Conservation (phyloP, 2,888 invertebrate species). For the Sinodicranocentrus sp. region DNA sequence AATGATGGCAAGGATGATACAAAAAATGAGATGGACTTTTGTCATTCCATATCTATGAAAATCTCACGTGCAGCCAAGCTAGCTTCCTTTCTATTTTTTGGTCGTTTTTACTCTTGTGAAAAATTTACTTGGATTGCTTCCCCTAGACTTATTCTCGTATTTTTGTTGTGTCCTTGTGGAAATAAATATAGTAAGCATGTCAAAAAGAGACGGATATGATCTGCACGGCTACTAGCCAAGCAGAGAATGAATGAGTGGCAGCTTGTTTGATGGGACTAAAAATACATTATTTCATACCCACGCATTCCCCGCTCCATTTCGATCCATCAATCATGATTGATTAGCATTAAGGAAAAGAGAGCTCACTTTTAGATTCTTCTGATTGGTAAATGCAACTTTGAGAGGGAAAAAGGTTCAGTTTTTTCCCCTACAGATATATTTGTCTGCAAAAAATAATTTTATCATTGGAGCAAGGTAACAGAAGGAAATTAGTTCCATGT, state of each 20-base stretch:
- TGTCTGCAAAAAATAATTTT: too few relatives aligned
- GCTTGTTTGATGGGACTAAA: conserved; percentile 47
- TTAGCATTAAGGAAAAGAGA: conserved; percentile 37
- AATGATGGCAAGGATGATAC: conserved; percentile 19
- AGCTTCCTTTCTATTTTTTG: conserved; percentile 49
- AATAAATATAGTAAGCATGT: conserved; percentile 58
- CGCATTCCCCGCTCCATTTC: conserved; percentile 23
- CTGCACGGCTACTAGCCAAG: conserved; percentile 25
- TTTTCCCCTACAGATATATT: too few relatives aligned
- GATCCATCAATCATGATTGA: conserved; percentile 61
- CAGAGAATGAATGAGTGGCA: conserved; percentile 51
- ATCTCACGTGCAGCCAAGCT: conserved; percentile 52
- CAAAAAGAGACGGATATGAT: conserved; percentile 59
- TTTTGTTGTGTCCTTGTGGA: not conserved
- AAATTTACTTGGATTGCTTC: not conserved
- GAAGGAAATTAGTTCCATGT: too few relatives aligned
- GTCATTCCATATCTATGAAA: conserved; percentile 52
- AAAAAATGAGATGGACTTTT: conserved; percentile 44
- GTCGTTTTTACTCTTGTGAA: conserved; percentile 18
- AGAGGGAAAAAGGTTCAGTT: too few relatives aligned
- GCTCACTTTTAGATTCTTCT: too few relatives aligned
- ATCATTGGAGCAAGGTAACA: too few relatives aligned
- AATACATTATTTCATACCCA: not conserved
- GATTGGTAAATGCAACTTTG: too few relatives aligned
- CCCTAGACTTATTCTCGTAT: not conserved